phyloP scores from a whole-genome alignment of 2,797 vertebrate genomes.

The Oreonectes daqikongensis region DNA sequence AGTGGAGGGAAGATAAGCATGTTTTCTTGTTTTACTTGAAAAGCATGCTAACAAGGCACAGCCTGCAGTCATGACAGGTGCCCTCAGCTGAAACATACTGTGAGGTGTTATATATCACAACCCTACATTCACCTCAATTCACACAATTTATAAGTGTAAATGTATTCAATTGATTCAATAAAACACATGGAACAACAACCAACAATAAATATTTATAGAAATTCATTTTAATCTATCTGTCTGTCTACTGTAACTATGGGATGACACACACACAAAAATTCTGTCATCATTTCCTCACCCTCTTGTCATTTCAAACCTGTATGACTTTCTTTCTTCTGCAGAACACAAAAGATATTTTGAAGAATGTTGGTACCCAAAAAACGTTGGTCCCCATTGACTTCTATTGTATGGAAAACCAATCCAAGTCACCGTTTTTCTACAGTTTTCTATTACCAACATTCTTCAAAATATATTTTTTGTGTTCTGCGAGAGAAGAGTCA shows the following conservation, averaged over 20 bases:
- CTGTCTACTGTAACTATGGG: neutral
- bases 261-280: no score
- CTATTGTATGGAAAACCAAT: no score
- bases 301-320: no score
- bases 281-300: no score
- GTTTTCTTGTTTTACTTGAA: constrained; percentile 23
- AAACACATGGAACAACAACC: neutral
- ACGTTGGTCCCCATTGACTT: no score
- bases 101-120: constrained; percentile 32
- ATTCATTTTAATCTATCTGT: neutral
- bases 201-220: neutral
- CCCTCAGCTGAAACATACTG: constrained; percentile 35
- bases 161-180: constrained; percentile 6
- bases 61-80: constrained; percentile 31
- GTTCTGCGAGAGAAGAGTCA: no score
- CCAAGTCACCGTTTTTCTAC: no score
- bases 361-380: no score
- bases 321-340: no score
- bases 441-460: no score
- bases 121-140: neutral
- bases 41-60: constrained; percentile 38
- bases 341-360: no score
- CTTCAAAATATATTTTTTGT: no score
- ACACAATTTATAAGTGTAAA: constrained; percentile 18
- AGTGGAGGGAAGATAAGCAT: constrained; percentile 26